A percentile compares a stretch with the other conserved stretches of the same genome.
Evolutionary conservation across 2,113 vertebrate genomes (phyloP).

Genomic region (Sebastes schlegelii): DNA sequence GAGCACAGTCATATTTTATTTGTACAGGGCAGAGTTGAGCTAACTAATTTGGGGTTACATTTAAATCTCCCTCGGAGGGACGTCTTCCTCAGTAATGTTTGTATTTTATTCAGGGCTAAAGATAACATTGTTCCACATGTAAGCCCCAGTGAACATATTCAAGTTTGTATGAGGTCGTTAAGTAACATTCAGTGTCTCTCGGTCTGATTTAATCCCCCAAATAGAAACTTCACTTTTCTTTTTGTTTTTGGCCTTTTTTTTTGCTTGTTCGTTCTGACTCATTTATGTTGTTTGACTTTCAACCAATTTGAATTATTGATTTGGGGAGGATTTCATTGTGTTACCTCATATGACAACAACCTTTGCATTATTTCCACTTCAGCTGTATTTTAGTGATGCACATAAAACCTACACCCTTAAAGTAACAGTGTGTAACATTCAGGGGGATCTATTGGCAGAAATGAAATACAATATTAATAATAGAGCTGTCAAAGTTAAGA

Average conservation of each 20-base stretch:
- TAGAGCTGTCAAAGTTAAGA: too few species aligned
- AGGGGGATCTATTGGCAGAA: too few species aligned
- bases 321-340: background rate
- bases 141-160: constrained; percentile 35
- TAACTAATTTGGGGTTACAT: constrained; percentile 37
- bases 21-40: constrained; percentile 35
- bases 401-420: background rate
- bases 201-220: constrained; percentile 32
- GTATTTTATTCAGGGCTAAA: constrained; percentile 44
- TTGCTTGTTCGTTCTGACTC: background rate
- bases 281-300: constrained; percentile 1
- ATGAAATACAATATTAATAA: too few species aligned
- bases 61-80: constrained; percentile 49
- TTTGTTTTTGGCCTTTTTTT: background rate
- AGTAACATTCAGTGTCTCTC: constrained; percentile 30
- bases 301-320: background rate
- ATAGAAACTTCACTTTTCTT: background rate
- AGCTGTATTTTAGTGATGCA: background rate
- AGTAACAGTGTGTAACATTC: too few species aligned
- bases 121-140: constrained; percentile 34
- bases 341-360: background rate
- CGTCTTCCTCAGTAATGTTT: constrained; percentile 29
- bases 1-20: constrained; percentile 52
- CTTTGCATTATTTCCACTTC: background rate
- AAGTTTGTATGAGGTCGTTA: constrained; percentile 39